Percentiles rank a stretch among this genome's conserved stretches.
These are phyloP conservation scores for Bujurquina vittata DNA, from an alignment of 2,113 vertebrate species.

Conservation along the genomic window DNA sequence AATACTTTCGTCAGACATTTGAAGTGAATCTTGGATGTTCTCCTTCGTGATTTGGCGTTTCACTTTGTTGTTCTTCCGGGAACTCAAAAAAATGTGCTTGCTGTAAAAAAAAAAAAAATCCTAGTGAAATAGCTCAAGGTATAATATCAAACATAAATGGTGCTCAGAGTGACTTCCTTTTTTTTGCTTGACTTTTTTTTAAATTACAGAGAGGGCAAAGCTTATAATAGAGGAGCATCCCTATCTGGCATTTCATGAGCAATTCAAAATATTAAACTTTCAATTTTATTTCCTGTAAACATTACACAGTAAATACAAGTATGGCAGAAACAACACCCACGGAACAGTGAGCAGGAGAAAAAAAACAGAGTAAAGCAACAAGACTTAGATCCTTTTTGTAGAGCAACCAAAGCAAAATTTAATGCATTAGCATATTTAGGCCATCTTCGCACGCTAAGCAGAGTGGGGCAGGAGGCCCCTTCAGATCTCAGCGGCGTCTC, in stretches of 20 bases:
- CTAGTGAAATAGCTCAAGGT: not conserved
- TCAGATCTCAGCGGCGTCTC: constrained; percentile 11
- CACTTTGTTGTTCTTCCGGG: not conserved
- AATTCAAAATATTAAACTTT: constrained; percentile 2
- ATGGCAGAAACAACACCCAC: not conserved
- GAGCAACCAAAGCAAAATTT: not conserved
- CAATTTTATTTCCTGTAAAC: not conserved
- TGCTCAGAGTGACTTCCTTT: not conserved
- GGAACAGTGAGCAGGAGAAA: no score
- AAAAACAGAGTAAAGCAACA: not conserved
- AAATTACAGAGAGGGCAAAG: not conserved
- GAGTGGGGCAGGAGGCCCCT: constrained; percentile 17
- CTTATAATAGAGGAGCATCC: not conserved
- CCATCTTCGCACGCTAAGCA: constrained; percentile 4
- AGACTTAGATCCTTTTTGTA: not conserved
- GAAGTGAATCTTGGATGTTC: not conserved
- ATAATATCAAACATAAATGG: not conserved
- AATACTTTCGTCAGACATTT: not conserved
- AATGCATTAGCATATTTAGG: constrained; percentile 25
- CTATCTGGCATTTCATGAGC: not conserved
- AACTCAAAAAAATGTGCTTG: not conserved
- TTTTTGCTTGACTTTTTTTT: not conserved
- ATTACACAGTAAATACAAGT: not conserved
- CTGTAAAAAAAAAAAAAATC: not conserved
- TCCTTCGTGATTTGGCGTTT: not conserved